phyloP scores from a whole-genome alignment of 2,113 vertebrate genomes.

The Gadus macrocephalus region DNA sequence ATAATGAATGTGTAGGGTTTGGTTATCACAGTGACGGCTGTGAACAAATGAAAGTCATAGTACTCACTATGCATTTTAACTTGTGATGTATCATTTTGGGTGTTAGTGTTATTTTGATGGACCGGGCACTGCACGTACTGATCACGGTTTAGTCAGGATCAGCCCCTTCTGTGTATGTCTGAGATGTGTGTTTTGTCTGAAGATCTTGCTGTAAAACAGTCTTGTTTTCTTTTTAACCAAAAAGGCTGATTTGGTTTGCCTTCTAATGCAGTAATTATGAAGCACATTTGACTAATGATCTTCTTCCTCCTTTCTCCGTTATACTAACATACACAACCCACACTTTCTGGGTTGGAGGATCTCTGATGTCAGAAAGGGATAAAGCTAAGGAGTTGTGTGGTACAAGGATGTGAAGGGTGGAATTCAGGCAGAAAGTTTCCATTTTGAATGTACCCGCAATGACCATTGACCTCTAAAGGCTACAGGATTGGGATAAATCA shows the following conservation, averaged over 20 bases:
- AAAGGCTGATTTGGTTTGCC: not conserved
- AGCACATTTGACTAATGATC: not conserved
- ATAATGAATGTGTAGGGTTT: too few species aligned
- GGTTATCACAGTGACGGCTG: too few species aligned
- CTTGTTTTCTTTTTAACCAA: not conserved
- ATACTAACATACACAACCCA: too few species aligned
- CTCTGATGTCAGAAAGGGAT: too few species aligned
- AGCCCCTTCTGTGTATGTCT: slow-evolving; percentile 23
- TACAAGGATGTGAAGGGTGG: too few species aligned
- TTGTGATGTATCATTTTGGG: not conserved
- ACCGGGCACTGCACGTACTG: not conserved
- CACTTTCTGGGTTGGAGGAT: too few species aligned
- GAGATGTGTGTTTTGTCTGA: slow-evolving; percentile 6
- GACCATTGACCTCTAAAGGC: not conserved
- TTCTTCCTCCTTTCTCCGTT: too few species aligned
- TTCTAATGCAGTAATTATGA: not conserved
- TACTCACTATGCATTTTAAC: not conserved
- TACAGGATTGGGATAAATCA: not conserved
- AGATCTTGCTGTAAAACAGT: not conserved
- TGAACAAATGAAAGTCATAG: too few species aligned
- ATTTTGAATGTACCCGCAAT: too few species aligned
- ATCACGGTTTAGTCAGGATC: slow-evolving; percentile 3
- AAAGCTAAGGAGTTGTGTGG: too few species aligned
- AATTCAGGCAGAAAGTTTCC: too few species aligned
- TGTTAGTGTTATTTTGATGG: too few species aligned